Evolutionary conservation across 2,113 vertebrate species (phyloP).

Genomic region (Willisornis vidua): DNA sequence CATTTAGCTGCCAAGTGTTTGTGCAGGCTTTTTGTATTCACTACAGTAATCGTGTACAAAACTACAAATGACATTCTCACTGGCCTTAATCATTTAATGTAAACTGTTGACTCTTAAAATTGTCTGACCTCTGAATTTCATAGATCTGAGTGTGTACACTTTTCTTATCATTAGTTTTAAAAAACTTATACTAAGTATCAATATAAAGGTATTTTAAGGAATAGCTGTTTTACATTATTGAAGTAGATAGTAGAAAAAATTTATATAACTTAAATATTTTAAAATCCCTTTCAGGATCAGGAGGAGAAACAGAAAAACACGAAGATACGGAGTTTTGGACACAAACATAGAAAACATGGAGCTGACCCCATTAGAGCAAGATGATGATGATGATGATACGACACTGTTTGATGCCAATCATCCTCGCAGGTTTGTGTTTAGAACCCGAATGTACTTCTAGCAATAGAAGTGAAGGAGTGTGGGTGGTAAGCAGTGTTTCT

Average conservation of each 20-base stretch:
- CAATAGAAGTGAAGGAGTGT: not conserved
- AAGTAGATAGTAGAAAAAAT: not conserved
- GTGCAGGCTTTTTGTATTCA: not conserved
- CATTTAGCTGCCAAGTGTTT: not conserved
- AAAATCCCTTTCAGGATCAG: constrained; percentile 72
- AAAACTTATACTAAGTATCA: not conserved
- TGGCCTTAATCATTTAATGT: not conserved
- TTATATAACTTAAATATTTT: not conserved
- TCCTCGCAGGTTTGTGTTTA: constrained; percentile 74
- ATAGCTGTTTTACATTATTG: not conserved
- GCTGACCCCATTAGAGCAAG: constrained; percentile 80
- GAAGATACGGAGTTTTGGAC: constrained; percentile 80
- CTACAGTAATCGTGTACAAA: not conserved
- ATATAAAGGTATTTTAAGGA: not conserved
- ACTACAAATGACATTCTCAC: not conserved
- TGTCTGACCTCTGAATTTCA: not conserved
- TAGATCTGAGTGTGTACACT: not conserved
- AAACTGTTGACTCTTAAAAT: not conserved
- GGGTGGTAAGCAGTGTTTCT: not conserved
- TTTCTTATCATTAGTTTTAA: not conserved
- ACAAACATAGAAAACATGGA: constrained; percentile 83
- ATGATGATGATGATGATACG: constrained; percentile 80
- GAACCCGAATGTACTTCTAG: not conserved
- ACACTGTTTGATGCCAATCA: constrained; percentile 80
- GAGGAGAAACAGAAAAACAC: constrained; percentile 77